A percentile compares a stretch with the other conserved stretches of the same genome.
Conservation (phyloP, 2,797 vertebrate genomes). For the Adelosebastes latens region DNA sequence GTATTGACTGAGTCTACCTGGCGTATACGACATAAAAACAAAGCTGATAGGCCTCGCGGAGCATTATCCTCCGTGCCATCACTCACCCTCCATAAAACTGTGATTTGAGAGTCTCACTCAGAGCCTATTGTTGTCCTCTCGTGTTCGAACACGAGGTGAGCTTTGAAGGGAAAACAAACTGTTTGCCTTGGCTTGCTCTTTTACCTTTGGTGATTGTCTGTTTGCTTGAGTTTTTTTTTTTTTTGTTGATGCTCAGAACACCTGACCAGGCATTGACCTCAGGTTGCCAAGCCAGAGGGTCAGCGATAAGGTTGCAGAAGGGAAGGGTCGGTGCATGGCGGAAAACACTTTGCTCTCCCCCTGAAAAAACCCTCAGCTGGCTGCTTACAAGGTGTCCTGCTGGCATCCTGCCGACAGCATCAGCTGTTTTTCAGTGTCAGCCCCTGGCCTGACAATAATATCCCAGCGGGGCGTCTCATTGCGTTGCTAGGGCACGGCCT, state of each 20-base stretch:
- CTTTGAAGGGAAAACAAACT: conserved; percentile 76
- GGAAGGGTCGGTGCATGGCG: conserved; percentile 52
- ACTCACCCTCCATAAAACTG: conserved; percentile 74
- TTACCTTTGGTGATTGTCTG: conserved; percentile 74
- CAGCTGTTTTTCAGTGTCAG: conserved; percentile 96
- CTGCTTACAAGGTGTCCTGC: conserved; percentile 94
- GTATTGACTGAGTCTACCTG: conserved; percentile 72
- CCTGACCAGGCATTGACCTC: conserved; percentile 93
- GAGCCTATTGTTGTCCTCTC: conserved; percentile 73
- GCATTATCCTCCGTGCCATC: conserved; percentile 63
- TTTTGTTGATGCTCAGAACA: conserved; percentile 61
- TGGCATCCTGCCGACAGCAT: conserved; percentile 91
- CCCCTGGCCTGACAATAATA: conserved; percentile 88
- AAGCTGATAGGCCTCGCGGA: conserved; percentile 60
- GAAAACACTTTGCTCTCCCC: conserved; percentile 69
- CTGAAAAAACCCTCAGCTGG: conserved; percentile 78
- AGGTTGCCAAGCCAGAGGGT: conserved; percentile 80
- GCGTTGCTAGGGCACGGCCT: conserved; percentile 93
- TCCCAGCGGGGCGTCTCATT: conserved; percentile 87
- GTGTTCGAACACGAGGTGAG: conserved; percentile 69
- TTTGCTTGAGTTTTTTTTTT: conserved; percentile 68
- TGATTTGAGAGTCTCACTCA: conserved; percentile 70
- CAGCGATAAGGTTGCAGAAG: conserved; percentile 49
- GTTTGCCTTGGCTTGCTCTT: conserved; percentile 75
- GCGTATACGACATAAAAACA: conserved; percentile 64